Evolutionary conservation across 1,140 invertebrate species (phyloP).

Genomic region (Cardiocondyla obscurior): DNA sequence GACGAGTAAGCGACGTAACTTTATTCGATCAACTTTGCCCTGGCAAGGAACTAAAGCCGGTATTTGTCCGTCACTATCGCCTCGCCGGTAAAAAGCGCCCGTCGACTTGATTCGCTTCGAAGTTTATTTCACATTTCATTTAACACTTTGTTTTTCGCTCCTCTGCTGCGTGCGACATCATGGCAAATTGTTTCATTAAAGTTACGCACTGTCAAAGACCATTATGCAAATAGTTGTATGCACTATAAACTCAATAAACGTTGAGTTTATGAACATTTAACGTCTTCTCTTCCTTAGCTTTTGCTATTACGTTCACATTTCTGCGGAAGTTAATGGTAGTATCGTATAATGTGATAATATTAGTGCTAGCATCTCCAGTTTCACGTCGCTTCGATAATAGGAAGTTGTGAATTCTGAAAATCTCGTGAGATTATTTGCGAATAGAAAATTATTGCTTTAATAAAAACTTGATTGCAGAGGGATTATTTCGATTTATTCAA

Average conservation of each 20-base stretch:
- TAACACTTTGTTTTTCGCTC: slow-evolving; percentile 30
- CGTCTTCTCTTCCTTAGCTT: slow-evolving; percentile 4
- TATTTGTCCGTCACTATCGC: slow-evolving; percentile 44
- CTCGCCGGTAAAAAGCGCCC: slow-evolving; percentile 36
- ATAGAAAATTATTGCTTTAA: slow-evolving; percentile 9
- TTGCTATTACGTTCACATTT: background rate
- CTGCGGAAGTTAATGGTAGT: slow-evolving; percentile 12
- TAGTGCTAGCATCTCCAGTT: background rate
- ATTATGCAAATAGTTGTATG: slow-evolving; percentile 40
- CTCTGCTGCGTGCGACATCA: slow-evolving; percentile 10
- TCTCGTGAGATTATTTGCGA: slow-evolving; percentile 4
- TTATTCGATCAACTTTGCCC: slow-evolving; percentile 43
- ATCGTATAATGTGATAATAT: slow-evolving; percentile 23
- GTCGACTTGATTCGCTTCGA: slow-evolving; percentile 40
- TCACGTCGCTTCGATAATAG: background rate
- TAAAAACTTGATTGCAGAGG: slow-evolving; percentile 10
- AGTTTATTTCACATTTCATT: slow-evolving; percentile 54
- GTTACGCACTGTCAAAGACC: slow-evolving; percentile 25
- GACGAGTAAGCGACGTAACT: slow-evolving; percentile 43
- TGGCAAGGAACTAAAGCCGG: slow-evolving; percentile 45
- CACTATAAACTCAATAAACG: slow-evolving; percentile 30
- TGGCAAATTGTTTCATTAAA: slow-evolving; percentile 47
- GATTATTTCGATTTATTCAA: background rate
- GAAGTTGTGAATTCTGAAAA: background rate
- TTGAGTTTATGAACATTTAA: slow-evolving; percentile 34